Evolutionary conservation across 2,888 invertebrate species (phyloP), one percentile per base, ranked within the genome.

Genomic region (Tetragnatha montana): DNA sequence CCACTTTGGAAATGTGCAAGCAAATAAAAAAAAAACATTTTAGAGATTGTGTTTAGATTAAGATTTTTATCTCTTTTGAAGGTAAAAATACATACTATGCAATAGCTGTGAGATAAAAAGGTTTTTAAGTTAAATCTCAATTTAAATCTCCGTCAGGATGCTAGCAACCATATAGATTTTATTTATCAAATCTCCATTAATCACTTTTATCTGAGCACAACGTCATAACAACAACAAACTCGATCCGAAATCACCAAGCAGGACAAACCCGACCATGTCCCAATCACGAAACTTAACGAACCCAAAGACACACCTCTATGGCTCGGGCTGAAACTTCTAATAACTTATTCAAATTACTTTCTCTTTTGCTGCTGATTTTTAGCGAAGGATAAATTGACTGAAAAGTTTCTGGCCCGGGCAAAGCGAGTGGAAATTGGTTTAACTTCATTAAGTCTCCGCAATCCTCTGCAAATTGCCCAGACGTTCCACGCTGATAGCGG

Each of bases 261-360:
- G 12, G 60, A 60, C 60, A 17, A 60, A 60, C 8, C 35, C 60
- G 60, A 4, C 7, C 60, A 10, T 17, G 14, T 60, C 17, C 60
- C 60, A 60, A 60, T 17, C 60, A 60, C 14, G 60, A 8, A 4
- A 17, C 14, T 60, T 60, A 60, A 60, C 17, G 60, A 60, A 17
- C 12, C 51, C 19, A 82, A 71, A 82, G 82, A 82, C 74, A 74
- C 22, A 50, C 51, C 19, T n/a, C 47, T 50, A 2, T 6, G 17
- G 1, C 0, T 2, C 22, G 1, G 19, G 22, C 51, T 51, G 81
- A 81, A 73, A 21, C 51, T 73, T 22, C 82, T 82, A 82, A 82
- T 82, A 82, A 74, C 60, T 82, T 74, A 82, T 82, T 82, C 82
- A 82, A 82, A 82, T 82, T 73, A 74, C 73, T 12, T 60, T 60